Evolutionary conservation across 2,888 invertebrate genomes (phyloP).

Genomic region (Ariolimax columbianus): DNA sequence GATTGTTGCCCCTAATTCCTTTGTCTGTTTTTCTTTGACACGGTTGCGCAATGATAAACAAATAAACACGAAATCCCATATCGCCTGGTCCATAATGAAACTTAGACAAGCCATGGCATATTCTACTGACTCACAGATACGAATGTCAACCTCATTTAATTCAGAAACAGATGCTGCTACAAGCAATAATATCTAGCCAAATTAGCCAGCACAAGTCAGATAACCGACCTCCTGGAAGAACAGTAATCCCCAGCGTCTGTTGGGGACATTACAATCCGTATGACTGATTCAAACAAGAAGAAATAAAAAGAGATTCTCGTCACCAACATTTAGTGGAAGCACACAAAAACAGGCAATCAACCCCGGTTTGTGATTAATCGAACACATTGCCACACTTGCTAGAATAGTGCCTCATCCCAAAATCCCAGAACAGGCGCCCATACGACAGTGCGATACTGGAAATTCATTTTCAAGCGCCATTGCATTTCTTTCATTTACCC

Average conservation of each 20-base stretch:
- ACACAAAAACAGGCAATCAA: background rate
- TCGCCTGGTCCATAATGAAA: too few relatives aligned
- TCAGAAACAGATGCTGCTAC: too few relatives aligned
- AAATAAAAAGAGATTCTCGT: background rate
- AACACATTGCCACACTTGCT: background rate
- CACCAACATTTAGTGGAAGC: background rate
- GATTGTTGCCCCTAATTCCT: too few relatives aligned
- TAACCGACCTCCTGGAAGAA: background rate
- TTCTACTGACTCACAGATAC: too few relatives aligned
- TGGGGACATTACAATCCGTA: background rate
- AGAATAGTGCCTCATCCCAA: background rate
- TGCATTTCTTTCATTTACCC: background rate
- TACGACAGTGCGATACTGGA: background rate
- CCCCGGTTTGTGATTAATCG: background rate
- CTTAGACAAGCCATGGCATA: too few relatives aligned
- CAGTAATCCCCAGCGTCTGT: background rate
- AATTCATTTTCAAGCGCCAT: slow-evolving; percentile 8
- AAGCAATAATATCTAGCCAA: too few relatives aligned
- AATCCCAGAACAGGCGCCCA: background rate
- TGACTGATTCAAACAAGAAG: background rate
- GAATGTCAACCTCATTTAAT: too few relatives aligned
- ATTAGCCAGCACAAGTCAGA: background rate
- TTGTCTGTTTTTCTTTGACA: too few relatives aligned
- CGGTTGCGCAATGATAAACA: too few relatives aligned
- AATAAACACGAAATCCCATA: too few relatives aligned